Evolutionary conservation across 30 jellyfish, hydroid and myxozoan genomes (phyloP).

Genomic region (Mastigias papua): DNA sequence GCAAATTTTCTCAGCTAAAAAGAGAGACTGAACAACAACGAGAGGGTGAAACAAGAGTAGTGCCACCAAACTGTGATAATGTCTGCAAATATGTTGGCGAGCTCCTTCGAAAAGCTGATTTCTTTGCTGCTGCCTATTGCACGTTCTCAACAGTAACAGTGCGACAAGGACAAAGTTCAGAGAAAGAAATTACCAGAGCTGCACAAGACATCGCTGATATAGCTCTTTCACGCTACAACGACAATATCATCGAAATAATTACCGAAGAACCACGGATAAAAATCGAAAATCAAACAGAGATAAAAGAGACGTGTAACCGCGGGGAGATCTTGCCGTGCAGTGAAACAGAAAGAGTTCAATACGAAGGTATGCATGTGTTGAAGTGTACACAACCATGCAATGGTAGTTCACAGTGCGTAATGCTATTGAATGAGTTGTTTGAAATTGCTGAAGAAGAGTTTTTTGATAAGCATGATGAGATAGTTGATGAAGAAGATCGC

Average conservation of each 20-base stretch:
- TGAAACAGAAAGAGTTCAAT: background rate
- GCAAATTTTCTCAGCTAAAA: background rate
- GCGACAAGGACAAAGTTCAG: background rate
- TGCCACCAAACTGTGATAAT: constrained; percentile 8
- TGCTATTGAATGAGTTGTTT: background rate
- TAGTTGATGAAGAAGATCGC: background rate
- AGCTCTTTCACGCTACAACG: background rate
- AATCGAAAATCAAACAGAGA: constrained; percentile 2
- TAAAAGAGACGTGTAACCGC: background rate
- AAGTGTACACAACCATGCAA: background rate
- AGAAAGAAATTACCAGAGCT: background rate
- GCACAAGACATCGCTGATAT: background rate
- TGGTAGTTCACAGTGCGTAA: background rate
- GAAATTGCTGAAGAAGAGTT: background rate
- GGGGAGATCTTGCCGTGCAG: constrained; percentile 5
- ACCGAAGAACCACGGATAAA: constrained; percentile 13
- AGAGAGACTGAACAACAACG: background rate
- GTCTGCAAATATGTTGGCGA: background rate
- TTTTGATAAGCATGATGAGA: background rate
- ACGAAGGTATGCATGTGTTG: background rate
- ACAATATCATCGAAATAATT: background rate
- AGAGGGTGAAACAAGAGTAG: background rate
- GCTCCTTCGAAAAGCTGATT: background rate
- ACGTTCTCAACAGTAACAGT: background rate
- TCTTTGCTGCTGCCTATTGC: constrained; percentile 4